Evolutionary conservation across 2,797 vertebrate genomes (phyloP), one percentile per base, ranked within the genome.

Genomic region (Nannoperca obscura): DNA sequence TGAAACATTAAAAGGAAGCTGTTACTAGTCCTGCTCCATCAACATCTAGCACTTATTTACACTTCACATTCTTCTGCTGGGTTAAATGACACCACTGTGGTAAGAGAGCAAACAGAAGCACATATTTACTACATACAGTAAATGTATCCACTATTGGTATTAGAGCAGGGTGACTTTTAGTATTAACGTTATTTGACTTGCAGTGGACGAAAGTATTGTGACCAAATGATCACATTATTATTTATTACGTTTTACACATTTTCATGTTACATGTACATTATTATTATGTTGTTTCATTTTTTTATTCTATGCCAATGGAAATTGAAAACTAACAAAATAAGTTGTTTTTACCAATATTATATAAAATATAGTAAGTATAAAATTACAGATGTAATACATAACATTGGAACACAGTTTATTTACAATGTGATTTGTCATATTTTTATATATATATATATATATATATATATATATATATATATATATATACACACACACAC

Each of bases 1-100:
- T 36, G 74, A 87, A 83, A 87, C 42, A 61, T 83, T 88, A 74
- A 79, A 86, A 71, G 80, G 83, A 88, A 83, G 83, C 86, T 84
- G 83, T 83, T 86, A 80, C 46, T 72, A 49, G 73, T 88, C 78
- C 68, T 55, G 52, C 70, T 70, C 66, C 85, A 78, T 85, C 76
- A 85, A 81, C 76, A 57, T 87, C 80, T 49, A 38, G 40, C 66
- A 59, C 67, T 61, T 58, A 58, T 82, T 78, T 78, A 76, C 42
- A 47, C 74, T 67, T 84, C 42, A 70, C 65, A 80, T 77, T 55
- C 80, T 36, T 70, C 65, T 68, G 61, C 63, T 69, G 50, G 38
- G 47, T 46, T 71, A 55, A 81, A 68, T 32, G 30, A 79, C 76
- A 78, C 19, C n/a, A 36, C 22, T 2, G n/a, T 17, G 34, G 55